Base-by-base conservation (phyloP, 1,140 invertebrate species). In the Holotrichia oblita region DNA sequence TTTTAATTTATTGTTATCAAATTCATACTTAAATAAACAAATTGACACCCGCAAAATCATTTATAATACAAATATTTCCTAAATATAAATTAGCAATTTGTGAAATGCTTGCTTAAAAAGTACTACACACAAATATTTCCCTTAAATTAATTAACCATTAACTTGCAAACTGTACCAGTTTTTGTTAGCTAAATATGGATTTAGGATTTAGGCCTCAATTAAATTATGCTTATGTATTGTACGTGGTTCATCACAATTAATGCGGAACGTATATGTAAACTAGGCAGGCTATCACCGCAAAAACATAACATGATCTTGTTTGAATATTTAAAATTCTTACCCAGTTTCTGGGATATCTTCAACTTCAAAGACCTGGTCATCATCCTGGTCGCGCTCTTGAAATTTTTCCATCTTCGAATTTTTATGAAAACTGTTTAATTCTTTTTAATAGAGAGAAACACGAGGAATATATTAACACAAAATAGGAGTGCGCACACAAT, bases 361-460 rank as follows among this genome's bases (percentile, higher is more conserved):
- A 22, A 73, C 81, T 72, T 85, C 84, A 77, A 82, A 85, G 27
- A 84, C 80, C 77, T 85, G 84, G 82, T 84, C 83, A 17, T 85
- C 84, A 61, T 83, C 83, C 34, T 76, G 77, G 10, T 85, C 84
- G 6, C 79, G 81, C 74, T 85, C 83, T 77, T 84, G 84, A 78
- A 81, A 85, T 74, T 85, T 85, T 76, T 85, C 84, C 84, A 85
- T 85, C 17, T 76, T 76, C 69, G 69, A 6, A 14, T 59, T 14
- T 0, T 64, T 64, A 20, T 12, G 24, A 64, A 64, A 64, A 64
- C 61, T 64, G 17, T 64, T 64, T 64, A 64, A 64, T 64, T 20
- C 61, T 64, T n/a, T 64, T 17, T 17, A 64, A 24, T 64, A 64
- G 20, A 64, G 61, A 64, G 61, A 64, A 20, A 64, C 61, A 48